These are phyloP conservation scores for Brienomyrus longianalis DNA, from an alignment of 2,113 vertebrate genomes.

Conservation along the genomic window DNA sequence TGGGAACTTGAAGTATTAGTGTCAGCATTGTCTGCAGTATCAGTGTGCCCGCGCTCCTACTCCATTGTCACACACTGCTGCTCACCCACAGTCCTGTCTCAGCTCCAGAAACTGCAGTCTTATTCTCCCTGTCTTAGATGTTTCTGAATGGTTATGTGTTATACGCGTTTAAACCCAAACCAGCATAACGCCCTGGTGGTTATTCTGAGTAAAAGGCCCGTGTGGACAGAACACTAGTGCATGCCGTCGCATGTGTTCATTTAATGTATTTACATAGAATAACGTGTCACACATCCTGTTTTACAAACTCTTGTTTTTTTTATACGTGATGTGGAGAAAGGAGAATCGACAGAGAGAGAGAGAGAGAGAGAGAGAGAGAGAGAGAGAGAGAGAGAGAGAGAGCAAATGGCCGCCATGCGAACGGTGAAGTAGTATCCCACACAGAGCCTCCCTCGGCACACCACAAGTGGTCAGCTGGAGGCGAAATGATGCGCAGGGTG, in stretches of 20 bases:
- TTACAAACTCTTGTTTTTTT: not conserved
- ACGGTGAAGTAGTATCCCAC: not conserved
- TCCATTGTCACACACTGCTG: not conserved
- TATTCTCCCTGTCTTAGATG: not conserved
- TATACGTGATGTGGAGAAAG: not conserved
- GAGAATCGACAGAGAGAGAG: not conserved
- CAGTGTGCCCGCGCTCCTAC: not conserved
- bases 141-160: not conserved
- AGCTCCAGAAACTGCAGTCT: not conserved
- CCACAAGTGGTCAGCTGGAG: slow-evolving; percentile 1
- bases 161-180: not conserved
- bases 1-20: not conserved
- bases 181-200: not conserved
- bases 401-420: slow-evolving; percentile 13
- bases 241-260: not conserved
- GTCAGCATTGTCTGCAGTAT: not conserved
- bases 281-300: not conserved
- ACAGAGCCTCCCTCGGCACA: not conserved
- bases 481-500: not conserved
- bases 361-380: slow-evolving; percentile 18
- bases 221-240: not conserved
- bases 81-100: not conserved
- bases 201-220: not conserved
- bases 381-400: slow-evolving; percentile 16
- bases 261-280: not conserved